Evolutionary conservation across 2,888 invertebrate species (phyloP).

Genomic region (Catonia carolina): DNA sequence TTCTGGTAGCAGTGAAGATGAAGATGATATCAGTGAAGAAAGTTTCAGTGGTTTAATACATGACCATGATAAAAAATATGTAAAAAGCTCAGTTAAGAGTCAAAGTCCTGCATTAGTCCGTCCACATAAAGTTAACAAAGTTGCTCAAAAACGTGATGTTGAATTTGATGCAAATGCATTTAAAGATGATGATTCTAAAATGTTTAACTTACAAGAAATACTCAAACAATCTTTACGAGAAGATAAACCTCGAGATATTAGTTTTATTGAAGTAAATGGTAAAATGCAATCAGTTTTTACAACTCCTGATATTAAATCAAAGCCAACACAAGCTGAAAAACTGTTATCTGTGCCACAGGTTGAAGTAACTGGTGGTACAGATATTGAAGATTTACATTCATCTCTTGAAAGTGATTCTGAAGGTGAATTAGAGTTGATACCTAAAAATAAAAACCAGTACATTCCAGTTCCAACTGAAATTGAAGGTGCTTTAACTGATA

Average conservation of each 20-base stretch:
- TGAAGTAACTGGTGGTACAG: conserved; percentile 32
- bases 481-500: conserved; percentile 38
- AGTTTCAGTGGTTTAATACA: too few relatives aligned
- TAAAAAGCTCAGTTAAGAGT: too few relatives aligned
- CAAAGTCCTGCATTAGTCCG: too few relatives aligned
- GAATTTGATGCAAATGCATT: conserved; percentile 31
- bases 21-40: too few relatives aligned
- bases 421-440: conserved; percentile 29
- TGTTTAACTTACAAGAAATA: neutral
- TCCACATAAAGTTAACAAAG: too few relatives aligned
- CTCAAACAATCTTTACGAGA: conserved; percentile 4
- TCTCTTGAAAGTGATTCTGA: conserved; percentile 23
- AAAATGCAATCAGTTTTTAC: conserved; percentile 23
- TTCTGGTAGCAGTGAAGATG: too few relatives aligned
- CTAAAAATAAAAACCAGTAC: conserved; percentile 25
- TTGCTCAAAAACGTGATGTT: conserved; percentile 35
- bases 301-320: conserved; percentile 32
- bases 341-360: neutral
- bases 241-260: conserved; percentile 16
- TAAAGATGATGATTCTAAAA: conserved; percentile 13
- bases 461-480: conserved; percentile 23
- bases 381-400: conserved; percentile 25
- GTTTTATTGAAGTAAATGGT: conserved; percentile 25
- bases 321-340: neutral
- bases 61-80: too few relatives aligned